Conservation (phyloP, 2,113 vertebrate species). For the Tor tambroides region DNA sequence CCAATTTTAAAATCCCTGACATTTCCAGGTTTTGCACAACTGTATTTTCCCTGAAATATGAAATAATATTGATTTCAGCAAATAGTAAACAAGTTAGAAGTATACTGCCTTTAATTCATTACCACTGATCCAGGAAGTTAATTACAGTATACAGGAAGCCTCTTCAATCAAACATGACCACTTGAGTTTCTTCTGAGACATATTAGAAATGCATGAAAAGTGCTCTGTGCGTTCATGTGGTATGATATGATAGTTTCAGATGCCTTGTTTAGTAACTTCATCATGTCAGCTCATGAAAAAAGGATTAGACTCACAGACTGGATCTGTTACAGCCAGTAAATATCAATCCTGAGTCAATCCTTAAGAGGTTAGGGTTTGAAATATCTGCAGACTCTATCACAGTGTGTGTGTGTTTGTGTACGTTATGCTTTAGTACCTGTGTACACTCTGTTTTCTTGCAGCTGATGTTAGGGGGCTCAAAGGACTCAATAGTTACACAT, state of each 20-base stretch:
- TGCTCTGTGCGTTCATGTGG: slow-evolving; percentile 3
- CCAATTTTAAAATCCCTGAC: neutral
- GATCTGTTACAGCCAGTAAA: slow-evolving; percentile 19
- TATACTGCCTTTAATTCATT: slow-evolving; percentile 19
- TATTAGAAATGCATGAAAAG: neutral
- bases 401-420: neutral
- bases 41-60: neutral
- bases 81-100: neutral
- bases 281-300: slow-evolving; percentile 11
- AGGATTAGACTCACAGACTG: slow-evolving; percentile 30
- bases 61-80: slow-evolving; percentile 14
- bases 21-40: neutral
- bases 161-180: slow-evolving; percentile 3
- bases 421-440: slow-evolving; percentile 1
- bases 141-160: slow-evolving; percentile 23
- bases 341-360: slow-evolving; percentile 32
- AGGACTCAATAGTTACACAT: slow-evolving; percentile 81
- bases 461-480: slow-evolving; percentile 86
- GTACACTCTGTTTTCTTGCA: slow-evolving; percentile 69
- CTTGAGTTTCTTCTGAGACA: slow-evolving; percentile 15
- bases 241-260: slow-evolving; percentile 6
- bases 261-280: slow-evolving; percentile 13
- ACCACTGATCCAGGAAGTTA: slow-evolving; percentile 36
- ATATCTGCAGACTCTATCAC: slow-evolving; percentile 7
- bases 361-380: slow-evolving; percentile 29